Conservation (phyloP, 2,888 invertebrate genomes). For the Acrobasis suavella region DNA sequence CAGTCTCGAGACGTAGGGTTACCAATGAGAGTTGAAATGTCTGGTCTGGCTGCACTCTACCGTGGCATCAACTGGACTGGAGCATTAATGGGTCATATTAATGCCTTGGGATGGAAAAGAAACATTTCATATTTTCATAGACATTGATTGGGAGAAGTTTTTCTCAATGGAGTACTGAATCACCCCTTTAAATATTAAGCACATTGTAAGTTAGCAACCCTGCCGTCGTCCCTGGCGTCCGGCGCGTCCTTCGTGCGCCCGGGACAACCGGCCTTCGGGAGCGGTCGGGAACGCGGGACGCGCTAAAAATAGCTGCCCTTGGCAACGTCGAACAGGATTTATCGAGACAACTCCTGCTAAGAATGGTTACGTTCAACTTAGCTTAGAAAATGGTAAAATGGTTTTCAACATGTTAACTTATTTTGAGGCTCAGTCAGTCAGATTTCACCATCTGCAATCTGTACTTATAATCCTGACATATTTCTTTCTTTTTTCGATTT, state of each 20-base stretch:
- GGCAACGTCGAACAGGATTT: slow-evolving; percentile 75
- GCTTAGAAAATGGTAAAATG: not conserved
- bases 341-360: slow-evolving; percentile 40
- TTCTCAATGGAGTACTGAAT: too few relatives aligned
- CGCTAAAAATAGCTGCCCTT: slow-evolving; percentile 78
- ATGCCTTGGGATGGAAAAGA: too few relatives aligned
- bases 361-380: slow-evolving; percentile 28
- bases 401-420: not conserved
- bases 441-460: too few relatives aligned
- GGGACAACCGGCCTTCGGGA: slow-evolving; percentile 61
- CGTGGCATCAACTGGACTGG: not conserved
- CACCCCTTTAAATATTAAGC: too few relatives aligned
- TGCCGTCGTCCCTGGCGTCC: slow-evolving; percentile 6
- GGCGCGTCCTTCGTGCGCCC: slow-evolving; percentile 47
- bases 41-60: not conserved
- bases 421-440: too few relatives aligned
- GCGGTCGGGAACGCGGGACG: slow-evolving; percentile 38
- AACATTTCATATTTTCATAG: too few relatives aligned
- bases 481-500: too few relatives aligned
- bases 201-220: slow-evolving; percentile 3
- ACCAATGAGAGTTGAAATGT: not conserved
- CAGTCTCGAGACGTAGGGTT: slow-evolving; percentile 5
- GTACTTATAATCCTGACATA: too few relatives aligned
- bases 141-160: too few relatives aligned
- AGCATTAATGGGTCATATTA: too few relatives aligned